Base-by-base conservation (phyloP, 1,140 invertebrate species). In the Orchesella cincta region DNA sequence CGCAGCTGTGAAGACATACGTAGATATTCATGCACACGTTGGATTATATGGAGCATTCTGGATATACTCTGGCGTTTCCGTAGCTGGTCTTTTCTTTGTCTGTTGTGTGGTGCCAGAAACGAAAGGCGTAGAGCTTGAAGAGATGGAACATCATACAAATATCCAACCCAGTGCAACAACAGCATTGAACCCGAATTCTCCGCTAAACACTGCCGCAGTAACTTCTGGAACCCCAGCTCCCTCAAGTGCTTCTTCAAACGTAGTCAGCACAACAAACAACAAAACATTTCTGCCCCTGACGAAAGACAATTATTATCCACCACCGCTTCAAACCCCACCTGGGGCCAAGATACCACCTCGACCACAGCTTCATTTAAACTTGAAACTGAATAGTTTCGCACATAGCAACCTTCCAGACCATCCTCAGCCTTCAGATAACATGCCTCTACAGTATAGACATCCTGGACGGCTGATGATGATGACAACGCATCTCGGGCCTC, bases 21-120 rank as follows among this genome's bases (percentile, higher is more conserved):
- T 92, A 75, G 91, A 93, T 83, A 90, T 96, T 83, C 90, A 93
- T 85, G 83, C 88, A 83, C 84, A 89, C 14, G 87, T 96, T 46
- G 93, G 93, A 0, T 84, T 94, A 16, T 90, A 93, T 83, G 93
- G 92, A 12, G 90, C 93, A 0, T 97, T 96, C 84, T 96, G 94
- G 93, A 73, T 82, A 23, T 97, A 96, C 84, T 91, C 94, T 1
- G 92, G 90, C 1, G 89, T 96, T 79, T 92, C 93, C 0, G 89
- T 94, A 0, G 88, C 92, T 77, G 94, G 94, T 29, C 87, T 95
- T 0, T 89, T 94, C 74, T 93, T 96, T 84, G 90, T 96, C 8
- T 91, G 93, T 0, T 89, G 93, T 76, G 93, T 92, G 83, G 92
- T 97, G 1, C 95, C 94, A 0, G 95, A 97, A 85, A 97, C 95